Evolutionary conservation across 2,888 invertebrate genomes (phyloP).

Genomic region (Pharmacophagus antenor): DNA sequence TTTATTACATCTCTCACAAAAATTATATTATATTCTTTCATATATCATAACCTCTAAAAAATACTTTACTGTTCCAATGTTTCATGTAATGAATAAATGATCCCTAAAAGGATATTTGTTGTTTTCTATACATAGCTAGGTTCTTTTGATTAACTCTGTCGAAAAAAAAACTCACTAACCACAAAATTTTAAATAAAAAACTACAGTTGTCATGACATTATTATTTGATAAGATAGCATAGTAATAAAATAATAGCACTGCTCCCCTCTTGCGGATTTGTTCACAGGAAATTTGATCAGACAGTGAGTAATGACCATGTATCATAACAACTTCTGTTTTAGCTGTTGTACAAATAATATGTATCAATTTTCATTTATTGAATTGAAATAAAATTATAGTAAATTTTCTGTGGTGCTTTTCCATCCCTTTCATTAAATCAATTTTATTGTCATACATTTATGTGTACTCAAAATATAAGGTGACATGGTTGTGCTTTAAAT

Average conservation of each 20-base stretch:
- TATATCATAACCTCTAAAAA: too few relatives aligned
- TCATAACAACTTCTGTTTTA: slow-evolving; percentile 21
- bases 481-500: slow-evolving; percentile 5
- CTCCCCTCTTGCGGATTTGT: background rate
- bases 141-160: too few relatives aligned
- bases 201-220: background rate
- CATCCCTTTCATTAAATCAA: too few relatives aligned
- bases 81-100: too few relatives aligned
- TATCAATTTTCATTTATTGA: slow-evolving; percentile 2
- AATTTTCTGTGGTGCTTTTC: background rate
- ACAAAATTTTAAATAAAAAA: background rate
- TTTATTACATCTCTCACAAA: too few relatives aligned
- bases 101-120: too few relatives aligned
- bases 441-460: background rate
- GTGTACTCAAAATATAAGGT: background rate
- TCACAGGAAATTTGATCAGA: slow-evolving; percentile 22
- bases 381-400: background rate
- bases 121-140: too few relatives aligned
- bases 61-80: too few relatives aligned
- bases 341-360: slow-evolving; percentile 13
- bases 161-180: too few relatives aligned
- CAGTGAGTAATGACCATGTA: slow-evolving; percentile 13
- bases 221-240: slow-evolving; percentile 8
- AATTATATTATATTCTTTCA: too few relatives aligned
- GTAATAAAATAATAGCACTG: slow-evolving; percentile 7